phyloP scores from a whole-genome alignment of 1,140 invertebrate genomes.

The Babylonia areolata region DNA sequence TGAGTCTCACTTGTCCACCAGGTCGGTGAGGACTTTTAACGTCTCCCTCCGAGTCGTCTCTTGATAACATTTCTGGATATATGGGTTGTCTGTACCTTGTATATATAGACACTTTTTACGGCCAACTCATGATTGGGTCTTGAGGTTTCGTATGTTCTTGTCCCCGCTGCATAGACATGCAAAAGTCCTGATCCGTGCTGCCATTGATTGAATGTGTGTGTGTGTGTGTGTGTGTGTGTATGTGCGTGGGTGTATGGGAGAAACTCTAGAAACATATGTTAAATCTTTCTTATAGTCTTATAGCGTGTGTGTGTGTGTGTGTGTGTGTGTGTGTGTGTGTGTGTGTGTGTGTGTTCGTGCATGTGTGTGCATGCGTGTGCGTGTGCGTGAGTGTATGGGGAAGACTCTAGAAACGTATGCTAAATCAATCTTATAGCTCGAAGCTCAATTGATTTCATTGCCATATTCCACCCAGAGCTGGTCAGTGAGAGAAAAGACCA shows the following conservation, averaged over 20 bases:
- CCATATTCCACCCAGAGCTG: too few relatives aligned
- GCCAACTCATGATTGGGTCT: neutral
- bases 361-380: neutral
- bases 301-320: neutral
- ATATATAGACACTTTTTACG: neutral
- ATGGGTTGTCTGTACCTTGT: neutral
- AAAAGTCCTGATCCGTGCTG: neutral
- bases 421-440: too few relatives aligned
- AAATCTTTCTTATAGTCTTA: neutral
- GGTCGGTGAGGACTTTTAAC: too few relatives aligned
- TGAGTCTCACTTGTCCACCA: too few relatives aligned
- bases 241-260: too few relatives aligned
- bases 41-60: neutral
- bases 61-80: neutral
- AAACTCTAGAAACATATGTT: neutral
- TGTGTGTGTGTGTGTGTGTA: too few relatives aligned
- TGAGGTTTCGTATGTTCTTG: neutral
- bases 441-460: too few relatives aligned
- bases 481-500: too few relatives aligned
- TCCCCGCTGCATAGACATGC: neutral
- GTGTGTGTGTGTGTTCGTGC: neutral
- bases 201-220: too few relatives aligned
- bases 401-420: neutral
- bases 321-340: conserved; percentile 3
- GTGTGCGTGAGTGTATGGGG: neutral